Percentiles rank a stretch among this genome's conserved stretches.
phyloP scores from a whole-genome alignment of 2,113 vertebrate genomes.

The Melanerpes aurifrons region DNA sequence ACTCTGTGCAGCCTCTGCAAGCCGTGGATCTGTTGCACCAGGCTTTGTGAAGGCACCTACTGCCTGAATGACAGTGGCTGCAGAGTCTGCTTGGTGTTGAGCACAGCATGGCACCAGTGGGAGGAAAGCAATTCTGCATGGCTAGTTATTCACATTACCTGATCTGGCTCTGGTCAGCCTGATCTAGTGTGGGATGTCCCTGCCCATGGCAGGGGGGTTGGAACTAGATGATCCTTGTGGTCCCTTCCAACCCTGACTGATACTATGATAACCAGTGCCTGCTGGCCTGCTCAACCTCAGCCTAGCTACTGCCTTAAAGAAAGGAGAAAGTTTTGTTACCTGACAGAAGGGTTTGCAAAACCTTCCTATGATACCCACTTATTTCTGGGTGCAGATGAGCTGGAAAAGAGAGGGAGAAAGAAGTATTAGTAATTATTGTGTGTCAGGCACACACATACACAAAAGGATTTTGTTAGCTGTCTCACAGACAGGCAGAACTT shows the following conservation, averaged over 20 bases:
- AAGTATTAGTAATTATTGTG: not conserved
- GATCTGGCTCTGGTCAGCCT: too few relatives aligned
- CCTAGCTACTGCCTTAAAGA: not conserved
- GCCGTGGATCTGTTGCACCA: not conserved
- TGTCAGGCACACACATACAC: too few relatives aligned
- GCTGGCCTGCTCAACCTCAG: not conserved
- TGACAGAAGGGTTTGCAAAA: not conserved
- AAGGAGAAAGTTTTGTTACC: not conserved
- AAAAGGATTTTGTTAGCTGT: not conserved
- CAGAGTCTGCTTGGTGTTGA: not conserved
- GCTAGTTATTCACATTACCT: not conserved
- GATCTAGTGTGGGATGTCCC: too few relatives aligned
- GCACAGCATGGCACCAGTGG: not conserved
- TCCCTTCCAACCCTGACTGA: too few relatives aligned
- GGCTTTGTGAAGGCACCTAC: not conserved
- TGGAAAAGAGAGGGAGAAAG: not conserved
- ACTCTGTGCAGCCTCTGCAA: not conserved
- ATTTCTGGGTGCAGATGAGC: not conserved
- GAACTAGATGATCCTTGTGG: too few relatives aligned
- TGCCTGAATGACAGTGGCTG: not conserved
- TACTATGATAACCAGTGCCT: not conserved
- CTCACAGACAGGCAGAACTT: not conserved
- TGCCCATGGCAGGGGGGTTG: too few relatives aligned
- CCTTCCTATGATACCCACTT: not conserved
- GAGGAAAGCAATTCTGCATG: not conserved